Evolutionary conservation across 30 jellyfish, hydroid and myxozoan genomes (phyloP), one percentile per base, ranked within the genome.

Genomic region (Hydractinia symbiolongicarpus): DNA sequence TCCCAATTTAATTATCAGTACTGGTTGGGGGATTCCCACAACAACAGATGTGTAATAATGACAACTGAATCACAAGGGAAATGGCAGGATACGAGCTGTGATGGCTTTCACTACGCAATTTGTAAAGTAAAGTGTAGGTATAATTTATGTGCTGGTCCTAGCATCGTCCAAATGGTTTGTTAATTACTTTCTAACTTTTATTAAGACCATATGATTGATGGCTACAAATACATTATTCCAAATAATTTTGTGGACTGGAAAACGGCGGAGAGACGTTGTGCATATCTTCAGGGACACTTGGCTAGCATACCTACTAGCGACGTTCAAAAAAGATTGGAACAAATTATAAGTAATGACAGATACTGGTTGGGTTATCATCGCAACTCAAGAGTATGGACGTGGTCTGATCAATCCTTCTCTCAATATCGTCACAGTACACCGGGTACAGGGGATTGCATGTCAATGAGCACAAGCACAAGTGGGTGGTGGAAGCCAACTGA

Each of bases 331-430:
- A 64, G 40, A 64, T 6, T 64, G 7, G 74, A 64, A 6, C 74
- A 64, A 64, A 64, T 64, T 13, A 64, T 64, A n/a, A 64, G 6
- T 64, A 51, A 51, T 6, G 40, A 64, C 74, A 51, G 4, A 7
- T 64, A 64, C 40, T 64, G 74, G 74, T n/a, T 64, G 19, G 74
- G 74, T 64, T 64, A 64, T 51, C 19, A 64, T 64, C 40, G 74
- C 40, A 64, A 6, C 7, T 7, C 19, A n/a, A 6, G 40, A n/a
- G 52, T n/a, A 64, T 64, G 74, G 52, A 44, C 9, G 7, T 64
- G 74, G 74, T 64, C 74, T n/a, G 74, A 64, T 64, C 8, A 44
- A 1, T n/a, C 17, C 40, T 51, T n/a, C 19, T n/a, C 74, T 51
- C 7, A 44, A 7, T 64, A n/a, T 51, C 9, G 74, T n/a, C 74